A percentile compares a stretch with the other conserved stretches of the same genome.
These are phyloP conservation scores for Takifugu bimaculatus DNA, from an alignment of 2,113 vertebrate genomes.

Conservation along the genomic window DNA sequence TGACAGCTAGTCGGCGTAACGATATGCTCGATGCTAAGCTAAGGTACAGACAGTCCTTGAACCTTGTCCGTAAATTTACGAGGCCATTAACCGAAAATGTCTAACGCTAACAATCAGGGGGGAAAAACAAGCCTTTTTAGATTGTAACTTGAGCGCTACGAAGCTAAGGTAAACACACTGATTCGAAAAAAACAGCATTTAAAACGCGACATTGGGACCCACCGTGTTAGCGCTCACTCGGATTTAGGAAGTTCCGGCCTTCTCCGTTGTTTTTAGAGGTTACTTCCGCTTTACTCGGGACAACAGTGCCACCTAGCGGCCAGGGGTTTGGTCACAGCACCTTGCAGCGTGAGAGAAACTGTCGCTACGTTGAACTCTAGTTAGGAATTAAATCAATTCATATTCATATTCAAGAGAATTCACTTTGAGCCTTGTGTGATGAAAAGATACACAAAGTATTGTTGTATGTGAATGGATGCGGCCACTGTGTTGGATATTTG, in stretches of 20 bases:
- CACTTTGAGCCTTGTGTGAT: too few species aligned
- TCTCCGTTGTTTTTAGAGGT: neutral
- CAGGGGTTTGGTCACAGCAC: neutral
- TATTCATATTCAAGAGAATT: too few species aligned
- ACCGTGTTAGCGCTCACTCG: constrained; percentile 22
- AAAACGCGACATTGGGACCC: constrained; percentile 49
- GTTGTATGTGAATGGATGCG: too few species aligned
- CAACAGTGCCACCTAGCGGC: constrained; percentile 25
- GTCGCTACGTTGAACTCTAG: too few species aligned
- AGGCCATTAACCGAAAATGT: too few species aligned
- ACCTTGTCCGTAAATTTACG: too few species aligned
- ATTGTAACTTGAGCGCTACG: fast-evolving
- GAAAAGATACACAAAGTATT: too few species aligned
- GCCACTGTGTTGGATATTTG: too few species aligned
- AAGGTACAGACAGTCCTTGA: constrained; percentile 31
- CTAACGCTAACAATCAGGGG: too few species aligned
- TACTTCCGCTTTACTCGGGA: neutral
- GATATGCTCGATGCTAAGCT: constrained; percentile 17
- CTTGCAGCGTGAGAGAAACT: too few species aligned
- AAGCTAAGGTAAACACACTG: fast-evolving
- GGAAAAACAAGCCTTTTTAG: neutral
- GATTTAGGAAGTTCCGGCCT: constrained; percentile 4
- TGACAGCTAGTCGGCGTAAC: constrained; percentile 6
- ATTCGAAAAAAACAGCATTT: neutral
- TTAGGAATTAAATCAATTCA: too few species aligned